phyloP scores from a whole-genome alignment of 2,113 vertebrate genomes.

The Melierax canorus region DNA sequence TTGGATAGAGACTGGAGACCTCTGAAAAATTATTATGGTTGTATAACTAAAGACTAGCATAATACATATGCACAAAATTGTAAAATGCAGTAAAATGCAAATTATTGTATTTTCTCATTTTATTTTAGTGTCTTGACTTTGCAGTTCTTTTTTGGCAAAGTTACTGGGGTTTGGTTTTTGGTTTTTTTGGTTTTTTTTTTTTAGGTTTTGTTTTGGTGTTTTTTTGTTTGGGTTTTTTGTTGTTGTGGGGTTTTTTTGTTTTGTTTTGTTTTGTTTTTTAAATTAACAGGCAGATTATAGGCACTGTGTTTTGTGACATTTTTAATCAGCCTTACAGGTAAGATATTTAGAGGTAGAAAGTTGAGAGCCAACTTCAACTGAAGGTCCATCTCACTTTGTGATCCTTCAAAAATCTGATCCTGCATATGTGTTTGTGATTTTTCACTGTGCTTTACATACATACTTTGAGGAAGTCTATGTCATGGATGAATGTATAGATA shows the following conservation, averaged over 20 bases:
- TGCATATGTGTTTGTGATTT: not conserved
- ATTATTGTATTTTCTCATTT: not conserved
- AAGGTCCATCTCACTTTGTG: not conserved
- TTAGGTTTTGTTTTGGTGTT: too few species aligned
- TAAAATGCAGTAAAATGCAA: not conserved
- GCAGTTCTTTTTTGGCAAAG: not conserved
- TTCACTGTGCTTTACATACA: not conserved
- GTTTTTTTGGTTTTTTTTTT: not conserved
- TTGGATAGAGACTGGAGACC: not conserved
- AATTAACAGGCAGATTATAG: not conserved
- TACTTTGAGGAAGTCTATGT: not conserved
- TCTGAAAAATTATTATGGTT: not conserved
- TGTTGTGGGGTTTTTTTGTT: too few species aligned
- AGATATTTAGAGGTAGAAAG: not conserved
- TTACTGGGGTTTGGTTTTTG: not conserved
- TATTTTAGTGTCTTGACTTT: not conserved
- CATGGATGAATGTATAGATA: not conserved
- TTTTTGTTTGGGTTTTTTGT: too few species aligned
- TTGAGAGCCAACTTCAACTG: not conserved
- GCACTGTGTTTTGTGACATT: not conserved
- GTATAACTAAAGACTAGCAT: not conserved
- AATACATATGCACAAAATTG: not conserved
- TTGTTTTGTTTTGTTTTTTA: not conserved
- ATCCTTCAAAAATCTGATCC: not conserved
- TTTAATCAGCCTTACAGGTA: not conserved